These are phyloP conservation scores for Phorcus lineatus DNA, from an alignment of 2,888 invertebrate genomes.

Conservation along the genomic window DNA sequence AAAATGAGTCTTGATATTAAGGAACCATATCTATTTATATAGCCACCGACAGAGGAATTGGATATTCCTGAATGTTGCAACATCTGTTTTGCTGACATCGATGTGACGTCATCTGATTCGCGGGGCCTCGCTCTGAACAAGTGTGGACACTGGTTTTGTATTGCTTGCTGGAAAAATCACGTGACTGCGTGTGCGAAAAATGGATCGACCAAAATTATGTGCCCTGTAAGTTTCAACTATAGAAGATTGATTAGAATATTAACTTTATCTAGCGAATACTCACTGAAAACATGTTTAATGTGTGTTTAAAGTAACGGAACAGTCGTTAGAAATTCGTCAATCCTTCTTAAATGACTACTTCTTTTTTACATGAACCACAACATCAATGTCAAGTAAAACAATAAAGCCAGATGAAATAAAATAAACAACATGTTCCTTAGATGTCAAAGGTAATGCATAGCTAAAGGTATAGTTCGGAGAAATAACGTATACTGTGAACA, in stretches of 20 bases:
- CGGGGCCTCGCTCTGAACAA: neutral
- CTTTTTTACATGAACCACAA: too few relatives aligned
- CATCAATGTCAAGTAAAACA: too few relatives aligned
- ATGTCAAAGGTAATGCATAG: too few relatives aligned
- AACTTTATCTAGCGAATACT: neutral
- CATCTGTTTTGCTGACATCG: neutral
- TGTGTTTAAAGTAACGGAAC: neutral
- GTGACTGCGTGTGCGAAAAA: neutral
- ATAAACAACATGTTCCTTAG: too few relatives aligned
- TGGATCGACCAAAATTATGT: neutral
- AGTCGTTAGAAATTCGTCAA: too few relatives aligned
- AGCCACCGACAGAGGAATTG: neutral
- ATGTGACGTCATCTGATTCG: neutral
- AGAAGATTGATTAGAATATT: neutral
- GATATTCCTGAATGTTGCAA: neutral
- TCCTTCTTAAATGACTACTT: too few relatives aligned
- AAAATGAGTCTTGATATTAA: too few relatives aligned
- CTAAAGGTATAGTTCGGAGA: too few relatives aligned
- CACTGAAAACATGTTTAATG: neutral
- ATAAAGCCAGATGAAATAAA: too few relatives aligned
- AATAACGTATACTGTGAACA: too few relatives aligned
- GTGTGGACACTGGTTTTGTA: conserved; percentile 17
- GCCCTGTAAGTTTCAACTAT: neutral
- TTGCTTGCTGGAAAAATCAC: conserved; percentile 1
- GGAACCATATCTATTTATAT: too few relatives aligned